Percentiles rank a stretch among this genome's conserved stretches.
Evolutionary conservation across 2,113 vertebrate genomes (phyloP).

Genomic region (Urocynchramus pylzowi): DNA sequence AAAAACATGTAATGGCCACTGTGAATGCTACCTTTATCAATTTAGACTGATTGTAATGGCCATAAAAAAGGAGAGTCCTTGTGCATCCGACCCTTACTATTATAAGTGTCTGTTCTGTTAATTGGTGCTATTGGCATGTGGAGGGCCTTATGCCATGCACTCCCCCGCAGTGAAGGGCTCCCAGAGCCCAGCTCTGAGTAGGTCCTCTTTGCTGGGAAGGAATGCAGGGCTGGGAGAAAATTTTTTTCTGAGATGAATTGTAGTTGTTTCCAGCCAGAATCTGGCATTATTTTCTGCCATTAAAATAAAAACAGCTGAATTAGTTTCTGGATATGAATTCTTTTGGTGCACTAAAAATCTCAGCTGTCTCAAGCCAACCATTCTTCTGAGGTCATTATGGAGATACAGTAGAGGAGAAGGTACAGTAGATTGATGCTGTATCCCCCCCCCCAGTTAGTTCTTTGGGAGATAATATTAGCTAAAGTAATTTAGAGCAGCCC

Average conservation of each 20-base stretch:
- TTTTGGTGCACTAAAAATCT: background rate
- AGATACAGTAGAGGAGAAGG: slow-evolving; percentile 29
- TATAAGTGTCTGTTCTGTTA: background rate
- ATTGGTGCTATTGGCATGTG: background rate
- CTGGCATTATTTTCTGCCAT: slow-evolving; percentile 22
- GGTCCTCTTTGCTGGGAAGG: background rate
- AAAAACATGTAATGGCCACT: background rate
- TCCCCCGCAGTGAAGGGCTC: background rate
- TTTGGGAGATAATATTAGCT: slow-evolving; percentile 18
- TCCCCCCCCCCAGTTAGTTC: background rate
- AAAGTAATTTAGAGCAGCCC: slow-evolving; percentile 8
- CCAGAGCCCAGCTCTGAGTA: background rate
- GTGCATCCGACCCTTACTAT: background rate
- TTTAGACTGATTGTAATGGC: slow-evolving; percentile 5
- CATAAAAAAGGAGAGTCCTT: background rate
- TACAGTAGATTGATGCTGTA: background rate
- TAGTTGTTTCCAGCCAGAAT: slow-evolving; percentile 15
- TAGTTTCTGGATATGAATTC: slow-evolving; percentile 34
- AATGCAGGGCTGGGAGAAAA: slow-evolving; percentile 9
- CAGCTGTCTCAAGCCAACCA: slow-evolving; percentile 28
- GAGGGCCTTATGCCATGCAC: background rate
- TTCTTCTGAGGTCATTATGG: slow-evolving; percentile 26
- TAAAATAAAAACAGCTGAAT: slow-evolving; percentile 50
- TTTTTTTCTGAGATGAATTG: slow-evolving; percentile 17
- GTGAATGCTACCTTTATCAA: background rate